These are phyloP conservation scores for Rhinophrynus dorsalis DNA, from an alignment of 2,797 vertebrate species.

Conservation along the genomic window DNA sequence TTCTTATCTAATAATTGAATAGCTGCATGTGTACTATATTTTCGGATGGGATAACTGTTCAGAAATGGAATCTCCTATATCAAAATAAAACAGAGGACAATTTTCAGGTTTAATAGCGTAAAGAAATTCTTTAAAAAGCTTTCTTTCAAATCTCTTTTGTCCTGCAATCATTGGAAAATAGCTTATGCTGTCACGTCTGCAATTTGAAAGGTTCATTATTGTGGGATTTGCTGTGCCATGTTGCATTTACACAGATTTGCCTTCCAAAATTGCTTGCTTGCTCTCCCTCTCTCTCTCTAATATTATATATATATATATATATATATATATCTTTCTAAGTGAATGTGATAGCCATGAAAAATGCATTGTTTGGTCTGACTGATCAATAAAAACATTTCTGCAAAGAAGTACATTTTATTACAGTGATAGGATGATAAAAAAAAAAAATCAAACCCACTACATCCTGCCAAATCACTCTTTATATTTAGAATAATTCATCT, in stretches of 20 bases:
- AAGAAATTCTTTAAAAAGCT: slow-evolving; percentile 17
- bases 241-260: slow-evolving; percentile 28
- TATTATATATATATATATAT: too few relatives aligned
- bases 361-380: slow-evolving; percentile 13
- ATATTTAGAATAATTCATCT: neutral
- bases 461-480: slow-evolving; percentile 14
- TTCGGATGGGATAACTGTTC: neutral
- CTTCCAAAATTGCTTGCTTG: neutral
- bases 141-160: slow-evolving; percentile 36
- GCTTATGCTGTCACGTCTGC: neutral
- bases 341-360: slow-evolving; percentile 35
- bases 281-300: too few relatives aligned
- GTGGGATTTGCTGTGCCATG: slow-evolving; percentile 37
- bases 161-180: slow-evolving; percentile 25
- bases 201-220: slow-evolving; percentile 10
- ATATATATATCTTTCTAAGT: slow-evolving; percentile 27
- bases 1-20: slow-evolving; percentile 2
- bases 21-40: neutral
- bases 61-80: neutral
- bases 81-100: slow-evolving; percentile 8
- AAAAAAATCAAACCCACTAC: slow-evolving; percentile 14
- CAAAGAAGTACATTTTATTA: slow-evolving; percentile 30
- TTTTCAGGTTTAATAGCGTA: slow-evolving; percentile 23
- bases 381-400: slow-evolving; percentile 40
- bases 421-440: slow-evolving; percentile 27